Evolutionary conservation across 2,113 vertebrate genomes (phyloP), one percentile per base, ranked within the genome.

Genomic region (Pogonocichla stellata): DNA sequence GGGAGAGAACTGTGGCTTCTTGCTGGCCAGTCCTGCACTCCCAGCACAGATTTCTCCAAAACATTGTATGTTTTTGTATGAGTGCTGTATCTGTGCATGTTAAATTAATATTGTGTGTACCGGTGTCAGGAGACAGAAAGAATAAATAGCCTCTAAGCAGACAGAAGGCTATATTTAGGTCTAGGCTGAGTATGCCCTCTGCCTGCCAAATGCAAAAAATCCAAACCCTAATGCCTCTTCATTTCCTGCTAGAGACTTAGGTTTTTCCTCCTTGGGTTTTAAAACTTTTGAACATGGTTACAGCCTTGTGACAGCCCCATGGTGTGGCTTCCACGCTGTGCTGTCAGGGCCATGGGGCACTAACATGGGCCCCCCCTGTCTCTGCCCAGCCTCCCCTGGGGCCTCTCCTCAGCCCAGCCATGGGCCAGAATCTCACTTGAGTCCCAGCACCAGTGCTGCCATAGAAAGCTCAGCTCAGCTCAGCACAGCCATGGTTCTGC

Each of bases 151-250:
- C 51, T 47, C 40, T 24, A 67, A 88, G 88, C 51, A 92, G 75
- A 74, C 23, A 80, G 58, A 79, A 75, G 67, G n/a, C 51, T 93
- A 56, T 96, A 82, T 94, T 95, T 93, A 95, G 96, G 67, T 56
- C 67, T 80, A 80, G 64, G 53, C 75, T 22, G 64, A 88, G 64
- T 86, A 77, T 95, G 92, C 88, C 93, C 95, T 97, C 93, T 97
- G 94, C 71, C 88, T 94, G 95, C 56, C 85, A 96, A 93, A 83
- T 51, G 58, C 26, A 73, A 91, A 81, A 90, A 42, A 45, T 50
- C 8, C 42, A 56, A 79, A 50, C 26, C 34, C 47, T 74, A 86
- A 26, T 77, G 40, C 16, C 33, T 91, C 65, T 60, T 48, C 10
- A 6, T 91, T 89, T 92, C 64, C 85, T 88, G 67, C 31, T 58